A percentile compares a stretch with the other conserved stretches of the same genome.
These are phyloP conservation scores for Mamestra configurata DNA, from an alignment of 1,140 invertebrate species.

Conservation along the genomic window DNA sequence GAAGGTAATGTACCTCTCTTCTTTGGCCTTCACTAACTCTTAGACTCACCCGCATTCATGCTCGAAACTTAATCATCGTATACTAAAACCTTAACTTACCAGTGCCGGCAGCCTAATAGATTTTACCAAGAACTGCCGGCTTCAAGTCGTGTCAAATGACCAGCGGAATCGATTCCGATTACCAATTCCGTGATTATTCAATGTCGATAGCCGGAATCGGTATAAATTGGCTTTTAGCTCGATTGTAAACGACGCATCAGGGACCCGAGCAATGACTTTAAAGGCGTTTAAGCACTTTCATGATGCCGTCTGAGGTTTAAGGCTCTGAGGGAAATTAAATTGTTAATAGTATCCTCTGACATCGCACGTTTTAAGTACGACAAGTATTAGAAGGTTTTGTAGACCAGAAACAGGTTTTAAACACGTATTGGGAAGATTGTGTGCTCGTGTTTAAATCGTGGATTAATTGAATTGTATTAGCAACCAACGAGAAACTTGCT, in stretches of 20 bases:
- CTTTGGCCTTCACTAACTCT: too few relatives aligned
- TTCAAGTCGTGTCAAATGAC: conserved; percentile 11
- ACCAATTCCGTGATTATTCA: conserved; percentile 13
- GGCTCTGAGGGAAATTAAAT: conserved; percentile 13
- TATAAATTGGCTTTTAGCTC: conserved; percentile 14
- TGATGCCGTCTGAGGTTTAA: neutral
- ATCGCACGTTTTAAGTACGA: too few relatives aligned
- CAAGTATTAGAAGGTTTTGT: too few relatives aligned
- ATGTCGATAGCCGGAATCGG: conserved; percentile 38
- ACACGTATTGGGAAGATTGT: too few relatives aligned
- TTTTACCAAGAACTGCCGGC: neutral
- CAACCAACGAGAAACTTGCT: too few relatives aligned
- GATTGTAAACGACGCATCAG: conserved; percentile 8
- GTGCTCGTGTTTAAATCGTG: too few relatives aligned
- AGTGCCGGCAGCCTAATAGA: neutral
- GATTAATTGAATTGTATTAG: too few relatives aligned
- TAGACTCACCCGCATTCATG: too few relatives aligned
- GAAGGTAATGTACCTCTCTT: too few relatives aligned
- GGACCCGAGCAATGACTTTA: neutral
- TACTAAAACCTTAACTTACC: neutral
- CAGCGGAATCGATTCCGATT: conserved; percentile 33
- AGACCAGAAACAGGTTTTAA: too few relatives aligned
- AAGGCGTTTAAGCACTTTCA: conserved; percentile 22
- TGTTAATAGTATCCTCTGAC: neutral
- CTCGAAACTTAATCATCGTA: too few relatives aligned